Percentiles rank a stretch among this genome's conserved stretches.
phyloP scores from a whole-genome alignment of 2,888 invertebrate genomes.

The Brenthis ino region DNA sequence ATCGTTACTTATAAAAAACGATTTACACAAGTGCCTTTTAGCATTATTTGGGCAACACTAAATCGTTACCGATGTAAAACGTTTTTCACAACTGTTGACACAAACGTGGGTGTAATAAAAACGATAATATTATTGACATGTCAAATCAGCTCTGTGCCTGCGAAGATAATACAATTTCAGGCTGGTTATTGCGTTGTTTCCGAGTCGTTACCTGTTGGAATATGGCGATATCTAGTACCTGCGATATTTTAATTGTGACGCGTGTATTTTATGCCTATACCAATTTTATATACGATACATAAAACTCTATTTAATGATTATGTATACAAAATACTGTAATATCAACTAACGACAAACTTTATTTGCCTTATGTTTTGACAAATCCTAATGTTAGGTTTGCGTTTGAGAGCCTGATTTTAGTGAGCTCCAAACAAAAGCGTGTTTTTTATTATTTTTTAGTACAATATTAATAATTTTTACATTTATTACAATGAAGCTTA shows the following conservation, averaged over 20 bases:
- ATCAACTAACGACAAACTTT: too few species aligned
- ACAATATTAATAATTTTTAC: too few species aligned
- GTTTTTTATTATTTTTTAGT: too few species aligned
- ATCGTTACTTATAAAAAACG: slow-evolving; percentile 11
- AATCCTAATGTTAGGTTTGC: too few species aligned
- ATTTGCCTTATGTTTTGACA: too few species aligned
- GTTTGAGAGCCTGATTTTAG: too few species aligned
- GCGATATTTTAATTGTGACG: slow-evolving; percentile 2
- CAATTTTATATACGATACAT: background rate
- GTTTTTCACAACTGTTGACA: slow-evolving; percentile 6
- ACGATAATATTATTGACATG: slow-evolving; percentile 13
- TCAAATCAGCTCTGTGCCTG: slow-evolving; percentile 15
- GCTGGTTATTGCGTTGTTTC: slow-evolving; percentile 9
- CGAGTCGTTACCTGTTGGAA: slow-evolving; percentile 6
- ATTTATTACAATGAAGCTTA: too few species aligned
- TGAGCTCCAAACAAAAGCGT: too few species aligned
- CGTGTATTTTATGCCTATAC: background rate
- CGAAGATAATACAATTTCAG: slow-evolving; percentile 14
- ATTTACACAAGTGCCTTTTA: slow-evolving; percentile 1
- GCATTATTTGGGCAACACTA: background rate
- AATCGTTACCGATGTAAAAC: slow-evolving; percentile 13
- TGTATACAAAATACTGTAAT: too few species aligned
- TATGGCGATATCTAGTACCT: background rate
- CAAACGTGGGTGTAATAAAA: slow-evolving; percentile 14
- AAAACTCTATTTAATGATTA: background rate